These are phyloP conservation scores for Orius insidiosus DNA, from an alignment of 1,140 invertebrate genomes.

Conservation along the genomic window DNA sequence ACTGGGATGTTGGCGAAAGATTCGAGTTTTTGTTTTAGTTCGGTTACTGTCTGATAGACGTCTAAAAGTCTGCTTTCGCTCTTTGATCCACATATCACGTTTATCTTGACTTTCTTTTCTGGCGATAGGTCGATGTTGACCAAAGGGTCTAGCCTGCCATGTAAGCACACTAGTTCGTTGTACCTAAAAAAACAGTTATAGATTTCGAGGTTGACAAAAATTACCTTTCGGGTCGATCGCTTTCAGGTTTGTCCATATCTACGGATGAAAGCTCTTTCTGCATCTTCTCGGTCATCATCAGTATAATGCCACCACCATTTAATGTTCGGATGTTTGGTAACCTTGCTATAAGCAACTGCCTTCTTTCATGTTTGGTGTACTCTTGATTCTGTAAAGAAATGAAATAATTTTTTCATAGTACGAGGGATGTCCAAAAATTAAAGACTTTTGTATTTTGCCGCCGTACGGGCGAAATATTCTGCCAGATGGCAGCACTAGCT, in stretches of 20 bases:
- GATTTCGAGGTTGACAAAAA: background rate
- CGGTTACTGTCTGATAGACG: conserved; percentile 34
- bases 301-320: conserved; percentile 71
- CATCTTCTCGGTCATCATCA: conserved; percentile 69
- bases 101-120: conserved; percentile 69
- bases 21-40: conserved; percentile 63
- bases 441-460: too few species aligned
- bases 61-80: conserved; percentile 32
- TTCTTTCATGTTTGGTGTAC: conserved; percentile 69
- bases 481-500: too few species aligned
- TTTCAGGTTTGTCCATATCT: conserved; percentile 76
- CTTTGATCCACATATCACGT: conserved; percentile 57
- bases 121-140: conserved; percentile 71
- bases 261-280: conserved; percentile 83
- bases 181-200: conserved; percentile 39
- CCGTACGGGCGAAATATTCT: too few species aligned
- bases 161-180: conserved; percentile 56
- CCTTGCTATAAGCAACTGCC: conserved; percentile 69
- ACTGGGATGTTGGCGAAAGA: conserved; percentile 56
- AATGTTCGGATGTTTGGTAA: conserved; percentile 67
- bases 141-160: conserved; percentile 72
- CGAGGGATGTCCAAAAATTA: too few species aligned
- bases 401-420: too few species aligned
- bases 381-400: conserved; percentile 32
- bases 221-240: conserved; percentile 54